Percentiles rank a stretch among this genome's conserved stretches.
These are phyloP conservation scores for Gymnopithys bicolor DNA, from an alignment of 2,797 vertebrate species.

Conservation along the genomic window DNA sequence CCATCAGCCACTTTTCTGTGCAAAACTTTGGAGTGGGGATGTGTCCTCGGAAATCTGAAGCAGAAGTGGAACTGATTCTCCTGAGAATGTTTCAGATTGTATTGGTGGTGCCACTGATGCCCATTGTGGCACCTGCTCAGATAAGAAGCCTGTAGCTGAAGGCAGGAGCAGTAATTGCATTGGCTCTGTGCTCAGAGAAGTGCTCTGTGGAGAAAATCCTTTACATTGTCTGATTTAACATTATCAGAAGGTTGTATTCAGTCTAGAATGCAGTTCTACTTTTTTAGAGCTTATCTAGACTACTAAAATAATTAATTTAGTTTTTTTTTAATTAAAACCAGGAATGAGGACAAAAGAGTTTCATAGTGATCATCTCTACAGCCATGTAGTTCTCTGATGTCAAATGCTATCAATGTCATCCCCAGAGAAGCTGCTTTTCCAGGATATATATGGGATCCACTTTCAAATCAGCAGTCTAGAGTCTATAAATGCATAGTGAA, in stretches of 20 bases:
- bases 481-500: background rate
- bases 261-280: background rate
- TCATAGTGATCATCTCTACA: background rate
- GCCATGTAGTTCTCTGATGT: background rate
- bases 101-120: background rate
- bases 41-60: background rate
- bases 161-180: background rate
- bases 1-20: background rate
- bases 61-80: background rate
- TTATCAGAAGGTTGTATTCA: background rate
- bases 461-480: background rate
- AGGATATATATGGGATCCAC: background rate
- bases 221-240: background rate
- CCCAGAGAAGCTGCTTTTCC: background rate
- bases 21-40: background rate
- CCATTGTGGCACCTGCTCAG: background rate
- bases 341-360: background rate
- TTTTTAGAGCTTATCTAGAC: background rate
- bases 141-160: background rate
- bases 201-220: background rate
- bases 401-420: background rate
- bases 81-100: background rate
- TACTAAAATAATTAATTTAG: background rate
- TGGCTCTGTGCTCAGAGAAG: background rate
- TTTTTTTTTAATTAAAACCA: background rate